These are phyloP conservation scores for Hyposmocoma kahamanoa DNA, from an alignment of 1,140 invertebrate species.

Conservation along the genomic window DNA sequence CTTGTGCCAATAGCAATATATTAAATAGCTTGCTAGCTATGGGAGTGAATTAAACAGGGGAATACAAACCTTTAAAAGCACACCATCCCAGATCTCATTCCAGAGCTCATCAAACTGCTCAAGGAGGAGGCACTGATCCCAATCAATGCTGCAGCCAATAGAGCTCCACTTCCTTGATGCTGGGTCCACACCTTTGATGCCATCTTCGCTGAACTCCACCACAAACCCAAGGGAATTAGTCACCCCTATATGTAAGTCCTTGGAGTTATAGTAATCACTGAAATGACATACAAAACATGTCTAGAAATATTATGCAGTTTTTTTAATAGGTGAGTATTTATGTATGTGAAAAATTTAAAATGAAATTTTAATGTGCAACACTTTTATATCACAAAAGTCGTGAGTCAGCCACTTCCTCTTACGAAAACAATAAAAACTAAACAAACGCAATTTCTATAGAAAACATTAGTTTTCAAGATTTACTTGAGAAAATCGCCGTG, in stretches of 20 bases:
- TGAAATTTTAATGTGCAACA: conserved; percentile 1
- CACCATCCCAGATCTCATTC: conserved; percentile 84
- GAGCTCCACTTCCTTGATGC: conserved; percentile 53
- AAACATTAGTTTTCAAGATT: too few relatives aligned
- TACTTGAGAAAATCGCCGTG: conserved; percentile 88
- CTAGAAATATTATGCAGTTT: background rate
- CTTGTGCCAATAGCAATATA: too few relatives aligned
- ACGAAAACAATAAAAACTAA: too few relatives aligned
- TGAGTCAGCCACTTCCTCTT: too few relatives aligned
- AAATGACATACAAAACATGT: conserved; percentile 36
- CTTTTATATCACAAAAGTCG: too few relatives aligned
- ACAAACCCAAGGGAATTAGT: conserved; percentile 83
- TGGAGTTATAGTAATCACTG: conserved; percentile 85
- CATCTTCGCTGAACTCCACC: conserved; percentile 85
- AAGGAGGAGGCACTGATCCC: conserved; percentile 83
- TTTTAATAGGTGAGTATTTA: background rate
- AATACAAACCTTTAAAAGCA: conserved; percentile 78
- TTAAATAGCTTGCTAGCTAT: too few relatives aligned
- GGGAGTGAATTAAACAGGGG: too few relatives aligned
- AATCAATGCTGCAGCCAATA: conserved; percentile 56
- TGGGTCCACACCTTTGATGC: conserved; percentile 74
- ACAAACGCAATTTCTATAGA: too few relatives aligned
- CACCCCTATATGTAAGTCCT: conserved; percentile 88
- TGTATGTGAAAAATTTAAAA: conserved; percentile 6
- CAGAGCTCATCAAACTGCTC: conserved; percentile 79